Conservation (phyloP, 2,888 invertebrate species). For the Cistogaster globosa region DNA sequence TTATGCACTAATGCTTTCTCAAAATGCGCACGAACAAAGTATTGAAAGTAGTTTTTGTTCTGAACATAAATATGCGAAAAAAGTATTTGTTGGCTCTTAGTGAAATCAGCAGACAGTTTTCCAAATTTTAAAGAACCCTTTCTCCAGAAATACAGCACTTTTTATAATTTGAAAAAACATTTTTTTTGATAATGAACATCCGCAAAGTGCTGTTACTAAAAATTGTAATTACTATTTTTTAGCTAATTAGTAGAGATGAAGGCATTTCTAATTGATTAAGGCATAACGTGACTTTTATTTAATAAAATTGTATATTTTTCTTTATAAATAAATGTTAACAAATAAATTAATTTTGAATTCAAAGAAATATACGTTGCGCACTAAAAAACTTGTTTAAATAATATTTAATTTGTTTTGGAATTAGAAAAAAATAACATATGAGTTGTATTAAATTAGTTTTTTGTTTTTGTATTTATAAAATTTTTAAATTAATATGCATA, state of each 20-base stretch:
- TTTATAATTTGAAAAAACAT: not conserved
- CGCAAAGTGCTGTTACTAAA: slow-evolving; percentile 27
- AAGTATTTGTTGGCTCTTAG: too few relatives aligned
- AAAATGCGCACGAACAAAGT: too few relatives aligned
- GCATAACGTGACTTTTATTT: slow-evolving; percentile 19
- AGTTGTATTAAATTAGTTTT: not conserved
- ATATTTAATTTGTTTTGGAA: not conserved
- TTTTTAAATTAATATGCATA: not conserved
- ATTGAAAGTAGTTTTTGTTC: too few relatives aligned
- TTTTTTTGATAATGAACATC: slow-evolving; percentile 28
- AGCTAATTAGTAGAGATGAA: not conserved
- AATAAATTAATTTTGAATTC: not conserved
- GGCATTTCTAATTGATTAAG: not conserved
- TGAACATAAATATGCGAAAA: too few relatives aligned
- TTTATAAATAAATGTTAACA: not conserved
- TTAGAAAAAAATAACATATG: not conserved
- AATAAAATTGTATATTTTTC: slow-evolving; percentile 5
- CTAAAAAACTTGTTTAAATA: slow-evolving; percentile 23
- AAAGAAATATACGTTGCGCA: not conserved
- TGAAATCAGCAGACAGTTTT: too few relatives aligned
- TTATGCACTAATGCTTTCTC: too few relatives aligned
- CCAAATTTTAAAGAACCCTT: too few relatives aligned
- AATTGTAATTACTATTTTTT: slow-evolving; percentile 1
- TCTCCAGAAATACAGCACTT: not conserved
- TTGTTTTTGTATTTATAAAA: not conserved